phyloP scores from a whole-genome alignment of 2,113 vertebrate genomes.

The Scomber colias region DNA sequence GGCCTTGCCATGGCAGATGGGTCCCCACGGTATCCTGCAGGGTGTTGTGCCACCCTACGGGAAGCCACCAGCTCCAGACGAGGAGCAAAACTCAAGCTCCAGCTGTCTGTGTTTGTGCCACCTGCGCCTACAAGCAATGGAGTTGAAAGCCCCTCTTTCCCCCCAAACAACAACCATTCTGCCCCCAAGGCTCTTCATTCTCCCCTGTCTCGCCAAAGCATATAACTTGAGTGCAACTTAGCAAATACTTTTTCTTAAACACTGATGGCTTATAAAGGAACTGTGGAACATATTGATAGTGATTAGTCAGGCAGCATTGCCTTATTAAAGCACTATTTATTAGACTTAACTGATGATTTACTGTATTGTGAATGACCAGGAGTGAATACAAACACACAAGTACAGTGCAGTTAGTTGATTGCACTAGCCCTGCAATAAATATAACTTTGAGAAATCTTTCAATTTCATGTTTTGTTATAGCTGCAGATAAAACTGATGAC shows the following conservation, averaged over 20 bases:
- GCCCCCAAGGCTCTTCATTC: neutral
- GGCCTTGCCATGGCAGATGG: constrained; percentile 80
- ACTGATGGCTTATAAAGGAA: neutral
- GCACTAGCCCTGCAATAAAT: neutral
- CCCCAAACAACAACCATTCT: constrained; percentile 1
- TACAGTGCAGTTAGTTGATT: neutral
- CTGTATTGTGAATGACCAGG: neutral
- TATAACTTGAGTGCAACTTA: neutral
- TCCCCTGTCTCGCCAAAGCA: neutral
- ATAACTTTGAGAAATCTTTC: neutral
- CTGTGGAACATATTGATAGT: neutral
- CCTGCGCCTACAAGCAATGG: constrained; percentile 71
- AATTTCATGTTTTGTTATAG: too few species aligned
- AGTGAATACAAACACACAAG: neutral
- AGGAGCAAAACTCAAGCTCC: constrained; percentile 77
- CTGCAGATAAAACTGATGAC: too few species aligned
- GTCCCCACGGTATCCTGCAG: constrained; percentile 69
- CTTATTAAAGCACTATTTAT: neutral
- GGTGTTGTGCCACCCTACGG: constrained; percentile 78
- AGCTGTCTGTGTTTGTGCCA: constrained; percentile 82
- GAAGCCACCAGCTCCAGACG: constrained; percentile 77
- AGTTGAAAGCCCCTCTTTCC: constrained; percentile 28
- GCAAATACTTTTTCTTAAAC: neutral
- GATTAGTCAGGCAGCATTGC: neutral
- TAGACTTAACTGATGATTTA: neutral